Conservation (phyloP, 2,888 invertebrate species). For the Prionchulus punctatus region DNA sequence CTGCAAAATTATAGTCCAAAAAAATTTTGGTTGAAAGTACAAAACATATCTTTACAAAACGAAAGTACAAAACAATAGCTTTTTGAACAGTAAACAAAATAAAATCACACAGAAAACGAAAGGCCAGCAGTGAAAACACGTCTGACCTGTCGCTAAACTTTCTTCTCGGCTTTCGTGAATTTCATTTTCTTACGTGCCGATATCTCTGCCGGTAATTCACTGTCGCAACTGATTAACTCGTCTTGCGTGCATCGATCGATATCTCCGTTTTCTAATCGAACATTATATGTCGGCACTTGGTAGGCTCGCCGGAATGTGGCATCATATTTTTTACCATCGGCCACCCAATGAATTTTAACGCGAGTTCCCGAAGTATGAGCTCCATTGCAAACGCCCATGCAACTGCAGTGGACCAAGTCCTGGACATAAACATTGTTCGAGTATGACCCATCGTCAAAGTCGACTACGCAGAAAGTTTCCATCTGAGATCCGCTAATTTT, state of each 20-base stretch:
- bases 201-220: background rate
- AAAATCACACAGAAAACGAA: too few relatives aligned
- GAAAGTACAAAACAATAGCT: too few relatives aligned
- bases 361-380: constrained; percentile 7
- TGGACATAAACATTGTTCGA: constrained; percentile 44
- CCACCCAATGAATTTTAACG: constrained; percentile 7
- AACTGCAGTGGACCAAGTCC: constrained; percentile 16
- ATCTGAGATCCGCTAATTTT: constrained; percentile 18
- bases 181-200: background rate
- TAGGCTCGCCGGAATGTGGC: background rate
- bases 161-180: background rate
- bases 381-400: constrained; percentile 10
- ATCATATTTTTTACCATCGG: background rate
- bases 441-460: constrained; percentile 47
- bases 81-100: too few relatives aligned
- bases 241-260: background rate
- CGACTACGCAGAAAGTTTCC: constrained; percentile 44
- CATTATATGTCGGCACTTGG: background rate
- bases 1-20: too few relatives aligned
- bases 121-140: too few relatives aligned
- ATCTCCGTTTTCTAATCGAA: background rate
- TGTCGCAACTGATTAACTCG: background rate
- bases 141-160: too few relatives aligned
- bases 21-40: too few relatives aligned
- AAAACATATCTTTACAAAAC: too few relatives aligned